Evolutionary conservation across 1,140 invertebrate genomes (phyloP).

Genomic region (Tetramorium parvispinum): DNA sequence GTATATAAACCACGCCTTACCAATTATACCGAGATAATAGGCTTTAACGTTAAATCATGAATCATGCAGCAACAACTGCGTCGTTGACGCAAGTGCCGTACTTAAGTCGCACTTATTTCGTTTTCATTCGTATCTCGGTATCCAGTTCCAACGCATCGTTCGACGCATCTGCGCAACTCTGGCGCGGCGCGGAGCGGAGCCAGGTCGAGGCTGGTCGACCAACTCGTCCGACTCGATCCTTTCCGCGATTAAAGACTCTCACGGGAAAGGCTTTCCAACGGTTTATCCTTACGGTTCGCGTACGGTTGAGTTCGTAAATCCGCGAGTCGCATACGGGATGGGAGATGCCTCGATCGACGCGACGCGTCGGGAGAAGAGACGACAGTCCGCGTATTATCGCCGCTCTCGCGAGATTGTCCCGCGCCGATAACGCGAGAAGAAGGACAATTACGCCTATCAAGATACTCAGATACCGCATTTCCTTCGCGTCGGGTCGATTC

Average conservation of each 20-base stretch:
- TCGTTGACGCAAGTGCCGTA: conserved; percentile 20
- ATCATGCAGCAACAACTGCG: conserved; percentile 4
- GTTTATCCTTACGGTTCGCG: conserved; percentile 71
- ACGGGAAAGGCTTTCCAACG: conserved; percentile 66
- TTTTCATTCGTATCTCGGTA: neutral
- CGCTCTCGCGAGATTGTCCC: conserved; percentile 60
- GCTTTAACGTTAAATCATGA: conserved; percentile 52
- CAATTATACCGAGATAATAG: conserved; percentile 50
- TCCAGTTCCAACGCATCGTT: neutral
- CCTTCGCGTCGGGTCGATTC: conserved; percentile 28
- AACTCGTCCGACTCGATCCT: conserved; percentile 49
- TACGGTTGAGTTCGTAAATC: conserved; percentile 68
- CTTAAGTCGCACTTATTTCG: neutral
- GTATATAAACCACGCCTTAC: conserved; percentile 51
- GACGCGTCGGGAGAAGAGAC: conserved; percentile 20
- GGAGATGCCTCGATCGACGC: conserved; percentile 47
- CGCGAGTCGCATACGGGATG: conserved; percentile 39
- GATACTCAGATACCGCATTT: conserved; percentile 37
- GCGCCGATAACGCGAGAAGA: conserved; percentile 69
- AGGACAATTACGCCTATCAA: conserved; percentile 73
- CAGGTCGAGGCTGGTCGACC: neutral
- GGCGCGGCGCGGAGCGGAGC: neutral
- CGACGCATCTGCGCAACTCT: neutral
- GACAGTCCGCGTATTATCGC: conserved; percentile 45
- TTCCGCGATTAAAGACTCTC: conserved; percentile 45